Conservation (phyloP, 2,113 vertebrate species). For the Scalopus aquaticus region DNA sequence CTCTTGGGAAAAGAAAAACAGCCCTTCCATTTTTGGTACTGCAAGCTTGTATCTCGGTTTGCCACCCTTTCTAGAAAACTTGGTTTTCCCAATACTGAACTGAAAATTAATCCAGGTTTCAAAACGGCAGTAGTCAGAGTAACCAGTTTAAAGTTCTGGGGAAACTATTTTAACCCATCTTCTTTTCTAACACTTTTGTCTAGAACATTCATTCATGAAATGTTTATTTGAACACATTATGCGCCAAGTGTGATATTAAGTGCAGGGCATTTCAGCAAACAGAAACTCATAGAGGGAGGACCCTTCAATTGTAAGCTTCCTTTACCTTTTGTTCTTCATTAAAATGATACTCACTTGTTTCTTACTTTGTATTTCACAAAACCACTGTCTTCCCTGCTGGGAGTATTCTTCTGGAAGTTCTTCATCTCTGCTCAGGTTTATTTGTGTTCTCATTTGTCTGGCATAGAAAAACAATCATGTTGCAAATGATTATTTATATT, state of each 20-base stretch:
- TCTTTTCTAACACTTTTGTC: neutral
- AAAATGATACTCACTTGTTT: conserved; percentile 72
- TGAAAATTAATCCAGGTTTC: conserved; percentile 1
- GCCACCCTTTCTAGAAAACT: neutral
- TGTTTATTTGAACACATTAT: neutral
- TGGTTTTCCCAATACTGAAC: neutral
- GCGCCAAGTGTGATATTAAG: neutral
- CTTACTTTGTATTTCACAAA: conserved; percentile 55
- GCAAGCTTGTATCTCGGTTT: neutral
- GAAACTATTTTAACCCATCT: neutral
- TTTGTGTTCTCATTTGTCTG: conserved; percentile 82
- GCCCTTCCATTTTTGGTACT: neutral
- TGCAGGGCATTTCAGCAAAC: neutral
- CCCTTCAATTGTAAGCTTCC: neutral
- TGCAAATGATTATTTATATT: neutral
- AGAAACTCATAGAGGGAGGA: rapidly evolving
- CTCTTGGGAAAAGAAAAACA: neutral
- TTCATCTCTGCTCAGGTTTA: conserved; percentile 75
- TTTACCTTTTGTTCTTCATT: too few relatives aligned
- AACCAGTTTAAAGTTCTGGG: neutral
- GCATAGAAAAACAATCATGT: conserved; percentile 62
- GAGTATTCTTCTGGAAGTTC: conserved; percentile 61
- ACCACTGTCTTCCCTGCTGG: neutral
- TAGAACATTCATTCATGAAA: neutral
- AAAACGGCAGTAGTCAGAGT: neutral